A percentile compares a stretch with the other conserved stretches of the same genome.
These are phyloP conservation scores for Pitta sordida DNA, from an alignment of 2,113 vertebrate species.

Conservation along the genomic window DNA sequence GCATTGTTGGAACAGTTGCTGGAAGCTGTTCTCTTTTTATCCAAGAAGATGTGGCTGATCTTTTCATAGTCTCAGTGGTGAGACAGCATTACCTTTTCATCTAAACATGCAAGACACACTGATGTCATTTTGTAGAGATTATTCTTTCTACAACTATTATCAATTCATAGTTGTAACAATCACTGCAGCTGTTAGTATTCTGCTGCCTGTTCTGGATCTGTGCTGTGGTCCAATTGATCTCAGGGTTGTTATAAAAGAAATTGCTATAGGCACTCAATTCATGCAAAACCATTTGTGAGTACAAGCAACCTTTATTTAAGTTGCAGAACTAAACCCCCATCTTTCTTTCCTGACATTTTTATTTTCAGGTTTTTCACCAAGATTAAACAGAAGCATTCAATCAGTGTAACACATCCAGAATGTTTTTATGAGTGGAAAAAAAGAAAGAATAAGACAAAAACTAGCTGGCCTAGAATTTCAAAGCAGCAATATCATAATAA, in stretches of 20 bases:
- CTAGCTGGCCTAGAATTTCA: slow-evolving; percentile 3
- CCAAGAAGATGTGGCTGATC: background rate
- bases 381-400: background rate
- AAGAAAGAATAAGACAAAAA: background rate
- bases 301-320: background rate
- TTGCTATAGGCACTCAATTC: background rate
- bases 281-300: background rate
- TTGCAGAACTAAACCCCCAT: background rate
- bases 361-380: slow-evolving; percentile 28
- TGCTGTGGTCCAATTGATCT: slow-evolving; percentile 12
- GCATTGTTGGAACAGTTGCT: slow-evolving; percentile 7
- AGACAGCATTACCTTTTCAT: background rate
- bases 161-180: background rate
- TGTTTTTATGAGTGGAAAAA: background rate
- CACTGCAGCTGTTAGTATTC: background rate
- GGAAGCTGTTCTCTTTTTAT: background rate
- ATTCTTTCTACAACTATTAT: background rate
- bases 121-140: background rate
- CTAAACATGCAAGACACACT: background rate
- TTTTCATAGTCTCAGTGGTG: background rate
- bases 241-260: background rate
- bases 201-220: slow-evolving; percentile 44
- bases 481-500: background rate
- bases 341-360: slow-evolving; percentile 26
- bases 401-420: background rate